Evolutionary conservation across 2,797 vertebrate species (phyloP).

Genomic region (Simalia tracyae): DNA sequence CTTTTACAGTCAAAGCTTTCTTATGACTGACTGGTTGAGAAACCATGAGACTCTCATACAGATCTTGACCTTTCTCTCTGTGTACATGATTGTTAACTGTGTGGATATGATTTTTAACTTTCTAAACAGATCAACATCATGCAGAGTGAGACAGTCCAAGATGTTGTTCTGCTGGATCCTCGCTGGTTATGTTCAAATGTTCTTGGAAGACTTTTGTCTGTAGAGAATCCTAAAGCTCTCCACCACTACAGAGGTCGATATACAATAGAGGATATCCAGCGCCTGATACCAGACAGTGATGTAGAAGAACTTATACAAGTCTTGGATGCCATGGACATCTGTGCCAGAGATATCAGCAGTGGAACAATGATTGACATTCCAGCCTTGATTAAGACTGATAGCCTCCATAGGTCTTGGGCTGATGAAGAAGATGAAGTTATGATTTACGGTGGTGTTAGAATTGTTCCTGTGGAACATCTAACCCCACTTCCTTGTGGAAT

Average conservation of each 20-base stretch:
- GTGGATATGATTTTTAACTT: constrained; percentile 36
- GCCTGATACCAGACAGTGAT: constrained; percentile 89
- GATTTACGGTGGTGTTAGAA: constrained; percentile 90
- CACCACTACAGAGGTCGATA: constrained; percentile 98
- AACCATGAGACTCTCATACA: neutral
- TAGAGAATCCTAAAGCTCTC: constrained; percentile 94
- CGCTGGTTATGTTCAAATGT: constrained; percentile 93
- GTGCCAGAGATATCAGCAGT: constrained; percentile 88
- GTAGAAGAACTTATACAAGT: constrained; percentile 95
- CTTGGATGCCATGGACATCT: constrained; percentile 97
- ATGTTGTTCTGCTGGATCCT: constrained; percentile 94
- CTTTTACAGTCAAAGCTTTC: constrained; percentile 3
- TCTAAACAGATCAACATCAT: constrained; percentile 91
- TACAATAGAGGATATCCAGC: constrained; percentile 91
- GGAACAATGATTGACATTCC: constrained; percentile 96
- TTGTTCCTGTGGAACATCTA: constrained; percentile 94
- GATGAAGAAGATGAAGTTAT: constrained; percentile 87
- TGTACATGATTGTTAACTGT: neutral
- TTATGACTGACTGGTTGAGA: neutral
- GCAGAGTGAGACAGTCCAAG: constrained; percentile 98
- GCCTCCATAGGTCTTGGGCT: constrained; percentile 92
- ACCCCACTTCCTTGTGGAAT: constrained; percentile 93
- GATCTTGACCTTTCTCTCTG: accelerated
- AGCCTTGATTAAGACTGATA: constrained; percentile 93
- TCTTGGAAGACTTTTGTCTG: constrained; percentile 88